Conservation (phyloP, 2,888 invertebrate genomes). For the Cataglyphis livida region DNA sequence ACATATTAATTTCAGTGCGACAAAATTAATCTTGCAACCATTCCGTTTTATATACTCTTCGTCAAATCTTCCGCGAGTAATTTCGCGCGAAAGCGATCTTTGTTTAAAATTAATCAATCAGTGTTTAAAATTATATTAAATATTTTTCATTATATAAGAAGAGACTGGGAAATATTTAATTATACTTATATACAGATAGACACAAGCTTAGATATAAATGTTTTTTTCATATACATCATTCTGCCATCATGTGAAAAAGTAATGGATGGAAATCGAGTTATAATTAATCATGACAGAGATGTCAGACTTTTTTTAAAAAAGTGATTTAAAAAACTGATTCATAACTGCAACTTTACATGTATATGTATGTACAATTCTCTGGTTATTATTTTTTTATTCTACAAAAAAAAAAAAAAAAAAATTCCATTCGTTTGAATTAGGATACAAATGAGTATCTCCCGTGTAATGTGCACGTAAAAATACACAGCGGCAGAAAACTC, state of each 20-base stretch:
- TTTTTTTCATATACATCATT: conserved; percentile 1
- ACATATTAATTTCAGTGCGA: conserved; percentile 16
- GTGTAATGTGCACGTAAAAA: conserved; percentile 12
- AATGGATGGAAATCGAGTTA: conserved; percentile 10
- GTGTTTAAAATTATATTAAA: background rate
- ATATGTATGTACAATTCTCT: background rate
- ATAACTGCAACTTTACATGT: background rate
- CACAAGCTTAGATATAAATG: background rate
- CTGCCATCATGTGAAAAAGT: background rate
- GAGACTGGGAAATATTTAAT: background rate
- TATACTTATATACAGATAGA: background rate
- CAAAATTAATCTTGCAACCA: background rate
- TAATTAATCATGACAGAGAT: background rate
- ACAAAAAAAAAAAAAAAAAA: background rate
- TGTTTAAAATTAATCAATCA: background rate
- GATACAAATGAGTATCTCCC: conserved; percentile 8
- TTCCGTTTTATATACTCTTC: background rate
- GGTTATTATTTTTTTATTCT: background rate
- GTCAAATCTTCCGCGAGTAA: background rate
- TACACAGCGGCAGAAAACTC: background rate
- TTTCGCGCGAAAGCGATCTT: background rate
- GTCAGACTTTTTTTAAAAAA: background rate
- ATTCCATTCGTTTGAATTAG: conserved; percentile 16
- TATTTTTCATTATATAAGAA: background rate
- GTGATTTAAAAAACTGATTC: background rate